Evolutionary conservation across 2,797 vertebrate species (phyloP).

Genomic region (Brachyalestes nurse): DNA sequence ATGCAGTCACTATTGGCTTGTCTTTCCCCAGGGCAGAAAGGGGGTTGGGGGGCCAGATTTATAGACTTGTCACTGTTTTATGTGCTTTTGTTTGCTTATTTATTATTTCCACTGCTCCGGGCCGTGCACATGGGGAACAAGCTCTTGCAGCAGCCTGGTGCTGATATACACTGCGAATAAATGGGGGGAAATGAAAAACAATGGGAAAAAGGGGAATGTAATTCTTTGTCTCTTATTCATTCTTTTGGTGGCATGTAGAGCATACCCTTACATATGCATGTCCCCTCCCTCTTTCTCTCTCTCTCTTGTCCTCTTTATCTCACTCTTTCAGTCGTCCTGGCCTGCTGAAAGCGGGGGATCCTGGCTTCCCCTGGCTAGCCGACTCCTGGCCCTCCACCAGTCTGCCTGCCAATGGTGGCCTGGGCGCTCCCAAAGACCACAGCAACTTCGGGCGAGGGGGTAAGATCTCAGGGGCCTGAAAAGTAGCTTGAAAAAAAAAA

Average conservation of each 20-base stretch:
- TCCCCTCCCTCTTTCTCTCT: constrained; percentile 4
- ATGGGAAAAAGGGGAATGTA: constrained; percentile 60
- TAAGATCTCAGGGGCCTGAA: constrained; percentile 58
- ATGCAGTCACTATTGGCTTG: constrained; percentile 64
- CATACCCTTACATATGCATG: constrained; percentile 16
- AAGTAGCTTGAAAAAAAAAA: constrained; percentile 35
- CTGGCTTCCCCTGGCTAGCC: constrained; percentile 96
- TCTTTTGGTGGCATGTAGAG: constrained; percentile 18
- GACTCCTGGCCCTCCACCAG: constrained; percentile 98
- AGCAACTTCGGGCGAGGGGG: constrained; percentile 94
- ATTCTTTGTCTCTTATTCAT: constrained; percentile 59
- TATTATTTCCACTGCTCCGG: constrained; percentile 68
- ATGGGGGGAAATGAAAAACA: constrained; percentile 16
- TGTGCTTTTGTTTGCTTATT: constrained; percentile 73
- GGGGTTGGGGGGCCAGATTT: constrained; percentile 73
- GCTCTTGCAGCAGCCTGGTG: constrained; percentile 73
- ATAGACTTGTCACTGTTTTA: constrained; percentile 78
- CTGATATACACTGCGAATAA: constrained; percentile 63
- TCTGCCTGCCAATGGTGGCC: constrained; percentile 93
- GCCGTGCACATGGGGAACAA: constrained; percentile 73
- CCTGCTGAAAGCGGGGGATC: constrained; percentile 91
- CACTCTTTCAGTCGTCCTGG: constrained; percentile 87
- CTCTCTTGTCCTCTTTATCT: constrained; percentile 2
- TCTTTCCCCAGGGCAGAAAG: constrained; percentile 66
- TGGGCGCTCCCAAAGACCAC: constrained; percentile 91